These are phyloP conservation scores for Lycophotia porphyrea DNA, from an alignment of 2,888 invertebrate species.

Conservation along the genomic window DNA sequence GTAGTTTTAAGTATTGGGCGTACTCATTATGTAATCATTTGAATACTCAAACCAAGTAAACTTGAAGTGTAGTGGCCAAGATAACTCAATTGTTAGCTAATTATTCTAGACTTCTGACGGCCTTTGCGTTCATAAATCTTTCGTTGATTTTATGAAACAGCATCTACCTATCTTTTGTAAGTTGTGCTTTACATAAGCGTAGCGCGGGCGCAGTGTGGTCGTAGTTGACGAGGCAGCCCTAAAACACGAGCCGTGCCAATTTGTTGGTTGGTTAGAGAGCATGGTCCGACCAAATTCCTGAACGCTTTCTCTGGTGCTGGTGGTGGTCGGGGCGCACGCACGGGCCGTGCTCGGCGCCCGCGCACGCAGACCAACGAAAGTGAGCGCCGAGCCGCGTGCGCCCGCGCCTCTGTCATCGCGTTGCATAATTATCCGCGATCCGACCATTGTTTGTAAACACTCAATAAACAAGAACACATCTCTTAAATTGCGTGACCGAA, in stretches of 20 bases:
- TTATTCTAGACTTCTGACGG: neutral
- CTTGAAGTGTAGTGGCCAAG: slow-evolving; percentile 16
- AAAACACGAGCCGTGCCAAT: slow-evolving; percentile 67
- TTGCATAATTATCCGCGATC: slow-evolving; percentile 89
- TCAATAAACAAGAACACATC: slow-evolving; percentile 80
- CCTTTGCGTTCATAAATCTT: neutral
- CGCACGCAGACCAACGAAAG: slow-evolving; percentile 85
- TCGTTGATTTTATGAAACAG: slow-evolving; percentile 15
- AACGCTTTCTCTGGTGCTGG: slow-evolving; percentile 87
- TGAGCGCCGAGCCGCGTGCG: slow-evolving; percentile 82
- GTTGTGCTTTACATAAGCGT: slow-evolving; percentile 9
- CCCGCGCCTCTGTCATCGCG: slow-evolving; percentile 83
- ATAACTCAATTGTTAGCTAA: slow-evolving; percentile 13
- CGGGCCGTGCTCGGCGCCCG: slow-evolving; percentile 53
- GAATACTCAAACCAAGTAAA: slow-evolving; percentile 18
- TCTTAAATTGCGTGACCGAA: slow-evolving; percentile 83
- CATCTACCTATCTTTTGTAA: slow-evolving; percentile 8
- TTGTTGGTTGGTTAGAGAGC: slow-evolving; percentile 72
- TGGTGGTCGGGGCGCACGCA: slow-evolving; percentile 68
- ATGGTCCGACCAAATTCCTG: slow-evolving; percentile 87
- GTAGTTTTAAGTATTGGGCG: slow-evolving; percentile 14
- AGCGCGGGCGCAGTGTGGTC: slow-evolving; percentile 12
- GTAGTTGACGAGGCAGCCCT: slow-evolving; percentile 58
- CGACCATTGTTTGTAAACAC: slow-evolving; percentile 89
- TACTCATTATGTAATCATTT: slow-evolving; percentile 24